Base-by-base conservation (phyloP, 2,888 invertebrate genomes). In the Phengaris alcon region DNA sequence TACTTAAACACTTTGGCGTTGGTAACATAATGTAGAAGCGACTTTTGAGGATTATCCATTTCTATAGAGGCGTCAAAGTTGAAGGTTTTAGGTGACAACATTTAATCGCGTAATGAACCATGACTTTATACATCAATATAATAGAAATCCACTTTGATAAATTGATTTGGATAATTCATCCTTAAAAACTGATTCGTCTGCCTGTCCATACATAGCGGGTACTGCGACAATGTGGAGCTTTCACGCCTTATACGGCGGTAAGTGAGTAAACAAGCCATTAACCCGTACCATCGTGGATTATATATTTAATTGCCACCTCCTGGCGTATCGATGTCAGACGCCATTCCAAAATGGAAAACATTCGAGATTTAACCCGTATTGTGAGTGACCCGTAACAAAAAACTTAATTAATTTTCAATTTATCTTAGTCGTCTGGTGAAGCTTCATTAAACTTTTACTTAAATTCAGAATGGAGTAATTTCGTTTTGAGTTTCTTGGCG, bases 191-290 rank as follows among this genome's bases (percentile, higher is more conserved):
- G 86, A 86, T 87, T 85, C 84, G 86, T 87, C 86, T 85, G 86
- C 81, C 83, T 85, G 87, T 83, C 86, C 88, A 84, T 84, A 85
- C 85, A 80, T 81, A 85, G 79, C 83, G 84, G 84, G 86, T 85
- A 82, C 86, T 84, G 87, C 88, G 89, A 93, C 92, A 92, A 90
- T 90, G 86, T 87, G 85, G 83, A 85, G 90, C 93, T 93, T 93
- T 93, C 93, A 90, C 93, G 79, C 93, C 93, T 81, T 93, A 91
- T 92, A 93, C 84, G 91, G 93, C 81, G 77, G 81, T 83, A 82
- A 84, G 84, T 84, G 85, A 87, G 89, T 89, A 90, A 90, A 90
- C 90, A 88, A 86, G 87, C 90, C 86, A 87, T 88, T 90, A 90
- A 86, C 85, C 88, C 85, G 81, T 83, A 85, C 85, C 84, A 72